phyloP scores from a whole-genome alignment of 2,113 vertebrate genomes.

The Balaeniceps rex region DNA sequence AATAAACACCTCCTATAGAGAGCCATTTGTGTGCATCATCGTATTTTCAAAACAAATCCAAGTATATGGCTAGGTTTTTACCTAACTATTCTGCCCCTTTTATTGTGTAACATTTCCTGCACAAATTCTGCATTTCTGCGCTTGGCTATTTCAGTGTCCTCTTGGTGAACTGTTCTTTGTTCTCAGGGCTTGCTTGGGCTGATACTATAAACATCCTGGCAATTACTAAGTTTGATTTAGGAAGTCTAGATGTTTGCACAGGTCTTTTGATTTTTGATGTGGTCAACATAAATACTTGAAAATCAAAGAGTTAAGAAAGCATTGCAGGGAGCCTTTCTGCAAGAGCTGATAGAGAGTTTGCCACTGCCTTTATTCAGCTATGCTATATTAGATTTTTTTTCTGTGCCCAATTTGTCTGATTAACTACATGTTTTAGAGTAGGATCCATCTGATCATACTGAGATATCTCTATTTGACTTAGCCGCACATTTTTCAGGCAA shows the following conservation, averaged over 20 bases:
- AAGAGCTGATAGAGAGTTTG: not conserved
- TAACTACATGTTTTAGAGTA: not conserved
- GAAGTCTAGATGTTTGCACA: not conserved
- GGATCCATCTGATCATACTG: not conserved
- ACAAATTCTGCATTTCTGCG: not conserved
- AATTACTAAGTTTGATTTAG: slow-evolving; percentile 15
- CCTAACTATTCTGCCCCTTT: not conserved
- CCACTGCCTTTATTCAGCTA: not conserved
- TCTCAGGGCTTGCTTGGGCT: not conserved
- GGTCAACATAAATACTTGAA: not conserved
- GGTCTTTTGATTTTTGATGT: slow-evolving; percentile 5
- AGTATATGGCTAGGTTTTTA: not conserved
- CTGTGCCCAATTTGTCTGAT: not conserved
- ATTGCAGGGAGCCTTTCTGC: not conserved
- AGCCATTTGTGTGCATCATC: not conserved
- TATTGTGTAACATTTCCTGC: not conserved
- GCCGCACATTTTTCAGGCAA: not conserved
- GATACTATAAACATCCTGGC: not conserved
- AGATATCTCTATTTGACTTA: not conserved
- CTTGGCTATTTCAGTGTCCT: not conserved
- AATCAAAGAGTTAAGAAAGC: not conserved
- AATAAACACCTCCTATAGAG: not conserved
- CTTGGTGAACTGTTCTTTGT: not conserved
- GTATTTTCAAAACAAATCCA: not conserved
- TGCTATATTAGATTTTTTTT: not conserved